Base-by-base conservation (phyloP, 1,140 invertebrate genomes). In the Bombus polaris region DNA sequence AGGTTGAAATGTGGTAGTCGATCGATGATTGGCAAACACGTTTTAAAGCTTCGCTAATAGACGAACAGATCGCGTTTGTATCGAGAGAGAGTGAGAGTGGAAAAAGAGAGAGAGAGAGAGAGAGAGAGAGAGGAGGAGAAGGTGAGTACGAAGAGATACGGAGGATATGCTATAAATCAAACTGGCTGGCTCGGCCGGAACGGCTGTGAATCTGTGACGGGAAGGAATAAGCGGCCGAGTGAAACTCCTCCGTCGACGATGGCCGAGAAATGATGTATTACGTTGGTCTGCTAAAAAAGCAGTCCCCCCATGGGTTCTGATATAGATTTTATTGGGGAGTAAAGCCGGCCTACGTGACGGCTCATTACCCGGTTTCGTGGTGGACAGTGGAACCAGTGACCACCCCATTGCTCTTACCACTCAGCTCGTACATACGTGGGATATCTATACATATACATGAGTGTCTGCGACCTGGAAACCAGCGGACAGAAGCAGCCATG, bases 331-430 rank as follows among this genome's bases (percentile, higher is more conserved):
- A 91, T 93, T 92, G 90, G 91, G 90, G 87, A 85, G 82, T 80
- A 89, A 87, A 89, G 76, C 76, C 85, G 65, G 83, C 72, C 81
- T 91, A 89, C 87, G 93, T 90, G 91, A 93, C 92, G 93, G 92
- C 93, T 94, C 93, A 94, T 94, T 94, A 94, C 93, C 91, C 93
- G 84, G 88, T 92, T 59, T 87, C 89, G 87, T 39, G 86, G 92
- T 92, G 92, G 92, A 92, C 92, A 88, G 73, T 77, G 59, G 88
- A 88, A 76, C 47, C 86, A 86, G 59, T 68, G 88, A 88, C 75
- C 89, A 89, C 88, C 88, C 85, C 85, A 81, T 81, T 71, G 71
- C 81, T 81, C 81, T 59, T 80, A 62, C 59, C 59, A 62, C 47
- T 53, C 18, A 6, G 18, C 18, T 62, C 59, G 32, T 75, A 18